Base-by-base conservation (phyloP, 2,113 vertebrate genomes). In the Anolis sagrei region DNA sequence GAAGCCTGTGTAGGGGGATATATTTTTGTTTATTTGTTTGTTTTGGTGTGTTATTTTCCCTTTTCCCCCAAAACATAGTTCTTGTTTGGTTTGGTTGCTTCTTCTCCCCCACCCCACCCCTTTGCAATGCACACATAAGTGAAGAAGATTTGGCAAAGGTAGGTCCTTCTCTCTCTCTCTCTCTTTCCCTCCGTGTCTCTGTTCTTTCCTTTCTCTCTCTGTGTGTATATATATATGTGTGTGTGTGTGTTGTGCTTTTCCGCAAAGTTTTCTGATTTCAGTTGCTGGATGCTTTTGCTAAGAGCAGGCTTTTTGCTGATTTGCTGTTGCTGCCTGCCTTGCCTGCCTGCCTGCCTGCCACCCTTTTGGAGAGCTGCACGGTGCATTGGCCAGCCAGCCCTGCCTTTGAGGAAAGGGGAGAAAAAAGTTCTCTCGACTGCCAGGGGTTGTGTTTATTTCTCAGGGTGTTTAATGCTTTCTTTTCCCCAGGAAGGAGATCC, bases 71-170 rank as follows among this genome's bases (percentile, higher is more conserved):
- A 7, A 7, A 9, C 4, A 9, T 11, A 68, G 16, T 48, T 76
- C 66, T 84, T n/a, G 10, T 68, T 44, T 64, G 44, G 8, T 25
- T 77, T 49, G 87, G 94, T 77, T 77, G n/a, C 64, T 51, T 64
- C 51, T 34, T 48, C 8, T 7, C 2, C 66, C 5, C 32, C 51
- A 54, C n/a, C 32, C 54, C 72, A 10, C 86, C 36, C 73, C 94
- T 96, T n/a, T n/a, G n/a, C n/a, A n/a, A n/a, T 95, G 93, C 95
- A 87, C 90, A 91, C 85, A 66, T 93, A 96, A 96, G 94, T 95
- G 96, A 93, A 96, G 95, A 95, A 94, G 95, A 95, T 96, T 58
- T 92, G 95, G 86, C 88, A 95, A 95, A 97, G 96, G 96, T 96
- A 97, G 96, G 96, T 96, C 91, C 78, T 92, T 93, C 92, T 83